Evolutionary conservation across 2,888 invertebrate genomes (phyloP).

Genomic region (Tachystola acroxantha): DNA sequence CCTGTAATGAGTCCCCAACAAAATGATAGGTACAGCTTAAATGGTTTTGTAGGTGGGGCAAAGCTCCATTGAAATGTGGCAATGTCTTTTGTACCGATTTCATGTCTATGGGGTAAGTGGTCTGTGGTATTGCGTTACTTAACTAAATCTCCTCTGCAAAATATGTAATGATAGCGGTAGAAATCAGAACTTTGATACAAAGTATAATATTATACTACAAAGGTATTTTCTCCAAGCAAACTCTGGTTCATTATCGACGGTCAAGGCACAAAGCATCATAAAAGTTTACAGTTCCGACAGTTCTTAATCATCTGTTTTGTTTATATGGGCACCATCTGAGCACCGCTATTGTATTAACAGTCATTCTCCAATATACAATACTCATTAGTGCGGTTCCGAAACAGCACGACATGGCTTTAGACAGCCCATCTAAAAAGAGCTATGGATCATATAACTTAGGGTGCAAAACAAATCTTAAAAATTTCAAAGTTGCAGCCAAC

Average conservation of each 20-base stretch:
- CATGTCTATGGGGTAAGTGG: too few relatives aligned
- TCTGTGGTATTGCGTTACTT: too few relatives aligned
- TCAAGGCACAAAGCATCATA: conserved; percentile 28
- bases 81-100: too few relatives aligned
- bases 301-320: conserved; percentile 32
- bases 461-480: conserved; percentile 8
- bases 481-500: conserved; percentile 4
- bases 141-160: too few relatives aligned
- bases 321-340: conserved; percentile 16
- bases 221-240: too few relatives aligned
- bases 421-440: conserved; percentile 2
- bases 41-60: too few relatives aligned
- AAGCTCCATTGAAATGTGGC: too few relatives aligned
- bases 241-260: conserved; percentile 22
- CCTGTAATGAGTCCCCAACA: too few relatives aligned
- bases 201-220: too few relatives aligned
- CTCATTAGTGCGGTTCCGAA: conserved; percentile 53
- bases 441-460: conserved; percentile 6
- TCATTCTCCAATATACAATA: conserved; percentile 37
- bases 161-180: too few relatives aligned
- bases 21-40: too few relatives aligned
- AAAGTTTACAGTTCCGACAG: conserved; percentile 32
- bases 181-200: too few relatives aligned
- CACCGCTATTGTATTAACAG: conserved; percentile 20
- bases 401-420: conserved; percentile 42